Base-by-base conservation (phyloP, 1,140 invertebrate species). In the Fopius arisanus region DNA sequence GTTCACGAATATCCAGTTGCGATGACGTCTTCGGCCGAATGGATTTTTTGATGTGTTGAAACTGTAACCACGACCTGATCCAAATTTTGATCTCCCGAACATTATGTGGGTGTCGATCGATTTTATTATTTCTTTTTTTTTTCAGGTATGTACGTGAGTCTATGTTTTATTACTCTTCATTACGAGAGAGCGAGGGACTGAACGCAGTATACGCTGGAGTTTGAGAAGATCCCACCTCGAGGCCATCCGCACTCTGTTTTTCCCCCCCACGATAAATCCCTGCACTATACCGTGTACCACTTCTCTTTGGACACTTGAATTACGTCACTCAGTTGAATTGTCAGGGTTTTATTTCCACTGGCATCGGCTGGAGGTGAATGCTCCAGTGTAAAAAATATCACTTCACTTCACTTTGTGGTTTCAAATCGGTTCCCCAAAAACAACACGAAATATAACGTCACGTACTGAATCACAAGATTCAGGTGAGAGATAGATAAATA, bases 1-100 rank as follows among this genome's bases (percentile, higher is more conserved):
- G 37, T 67, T 66, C 9, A 75, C 1, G 29, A 72, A 73, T 14
- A 75, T 43, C 74, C 73, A 77, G 23, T 67, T 59, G 6, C 73
- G 51, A 7, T 68, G 28, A 23, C 66, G 51, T 67, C 67, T 70
- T 5, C 31, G 21, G 3, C 43, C 37, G 21, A 59, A 67, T 26
- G 67, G n/a, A 21, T 73, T 63, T 23, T 67, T 74, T 48, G 69
- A 65, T 5, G 7, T 7, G 16, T 63, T 31, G 65, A 70, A 69
- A 63, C 29, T 72, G 37, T 73, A 71, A 2, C 74, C 69, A 51
- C 65, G 66, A 21, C 69, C 31, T 4, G 67, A 66, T n/a, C 70
- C 29, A 69, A 63, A 43, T 26, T 63, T 74, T 26, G 73, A 73
- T 28, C 62, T 40, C 16, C 51, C 62, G 29, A 74, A 70, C 68